Conservation (phyloP, 2,888 invertebrate species). For the Elegia similella region DNA sequence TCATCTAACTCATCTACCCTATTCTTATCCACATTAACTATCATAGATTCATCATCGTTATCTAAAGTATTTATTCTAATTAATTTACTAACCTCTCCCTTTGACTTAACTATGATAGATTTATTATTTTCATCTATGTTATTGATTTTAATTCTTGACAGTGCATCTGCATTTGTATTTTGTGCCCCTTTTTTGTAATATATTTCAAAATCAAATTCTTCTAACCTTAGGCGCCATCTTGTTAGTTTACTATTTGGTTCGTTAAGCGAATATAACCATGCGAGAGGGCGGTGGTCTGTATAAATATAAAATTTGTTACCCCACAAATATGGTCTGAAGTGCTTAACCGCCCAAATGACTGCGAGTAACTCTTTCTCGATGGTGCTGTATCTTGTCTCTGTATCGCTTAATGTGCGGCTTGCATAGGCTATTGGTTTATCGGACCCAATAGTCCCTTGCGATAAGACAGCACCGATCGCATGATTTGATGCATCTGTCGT, state of each 20-base stretch:
- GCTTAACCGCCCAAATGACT: constrained; percentile 45
- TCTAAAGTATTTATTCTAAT: too few species aligned
- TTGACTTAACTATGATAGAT: too few species aligned
- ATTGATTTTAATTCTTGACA: too few species aligned
- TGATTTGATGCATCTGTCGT: constrained; percentile 11
- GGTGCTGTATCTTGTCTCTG: constrained; percentile 31
- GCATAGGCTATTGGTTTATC: constrained; percentile 36
- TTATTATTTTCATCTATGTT: too few species aligned
- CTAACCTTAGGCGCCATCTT: too few species aligned
- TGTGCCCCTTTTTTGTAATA: too few species aligned
- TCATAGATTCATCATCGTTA: too few species aligned
- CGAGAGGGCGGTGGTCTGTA: constrained; percentile 50
- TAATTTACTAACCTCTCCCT: too few species aligned
- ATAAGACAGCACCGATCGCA: constrained; percentile 20
- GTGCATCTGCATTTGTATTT: too few species aligned
- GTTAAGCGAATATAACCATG: constrained; percentile 45
- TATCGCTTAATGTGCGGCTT: constrained; percentile 30
- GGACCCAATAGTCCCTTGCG: constrained; percentile 32
- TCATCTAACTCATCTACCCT: too few species aligned
- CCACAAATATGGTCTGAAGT: constrained; percentile 45
- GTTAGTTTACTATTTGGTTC: constrained; percentile 45
- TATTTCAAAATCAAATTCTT: too few species aligned
- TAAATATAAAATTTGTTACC: constrained; percentile 44
- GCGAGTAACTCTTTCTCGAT: constrained; percentile 48
- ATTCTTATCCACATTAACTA: too few species aligned